Conservation (phyloP, 2,797 vertebrate species). For the Staurois parvus region DNA sequence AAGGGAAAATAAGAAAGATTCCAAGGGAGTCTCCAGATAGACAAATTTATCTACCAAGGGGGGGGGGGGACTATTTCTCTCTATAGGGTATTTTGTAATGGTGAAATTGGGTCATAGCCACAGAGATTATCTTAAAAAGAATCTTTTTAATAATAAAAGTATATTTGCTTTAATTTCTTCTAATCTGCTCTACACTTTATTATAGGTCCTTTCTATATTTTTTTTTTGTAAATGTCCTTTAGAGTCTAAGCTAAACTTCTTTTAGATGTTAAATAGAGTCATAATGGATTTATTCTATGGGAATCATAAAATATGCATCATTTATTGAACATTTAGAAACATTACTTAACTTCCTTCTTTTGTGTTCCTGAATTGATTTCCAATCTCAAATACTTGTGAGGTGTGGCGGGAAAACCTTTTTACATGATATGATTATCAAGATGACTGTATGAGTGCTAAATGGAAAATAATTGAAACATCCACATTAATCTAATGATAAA, state of each 20-base stretch:
- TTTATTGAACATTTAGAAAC: slow-evolving; percentile 28
- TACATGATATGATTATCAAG: slow-evolving; percentile 18
- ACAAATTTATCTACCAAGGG: too few relatives aligned
- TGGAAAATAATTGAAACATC: slow-evolving; percentile 28
- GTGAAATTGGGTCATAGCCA: too few relatives aligned
- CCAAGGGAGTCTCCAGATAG: too few relatives aligned
- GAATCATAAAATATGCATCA: slow-evolving; percentile 33
- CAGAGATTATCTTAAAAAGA: too few relatives aligned
- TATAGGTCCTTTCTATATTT: not conserved
- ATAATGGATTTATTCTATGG: slow-evolving; percentile 16
- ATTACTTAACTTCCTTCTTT: slow-evolving; percentile 28
- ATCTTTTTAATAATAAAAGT: too few relatives aligned
- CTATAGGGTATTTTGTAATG: too few relatives aligned
- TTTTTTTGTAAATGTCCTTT: not conserved
- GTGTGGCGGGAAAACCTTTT: slow-evolving; percentile 39
- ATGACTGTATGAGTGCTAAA: slow-evolving; percentile 11
- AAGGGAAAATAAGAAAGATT: too few relatives aligned
- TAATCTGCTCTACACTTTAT: not conserved
- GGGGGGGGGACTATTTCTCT: too few relatives aligned
- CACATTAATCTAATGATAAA: slow-evolving; percentile 41
- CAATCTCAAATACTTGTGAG: slow-evolving; percentile 31
- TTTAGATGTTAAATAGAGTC: not conserved
- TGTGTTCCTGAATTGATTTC: slow-evolving; percentile 41
- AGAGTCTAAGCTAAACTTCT: not conserved
- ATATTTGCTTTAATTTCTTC: not conserved